phyloP scores from a whole-genome alignment of 2,797 vertebrate species.

The Phataginus tetradactyla region DNA sequence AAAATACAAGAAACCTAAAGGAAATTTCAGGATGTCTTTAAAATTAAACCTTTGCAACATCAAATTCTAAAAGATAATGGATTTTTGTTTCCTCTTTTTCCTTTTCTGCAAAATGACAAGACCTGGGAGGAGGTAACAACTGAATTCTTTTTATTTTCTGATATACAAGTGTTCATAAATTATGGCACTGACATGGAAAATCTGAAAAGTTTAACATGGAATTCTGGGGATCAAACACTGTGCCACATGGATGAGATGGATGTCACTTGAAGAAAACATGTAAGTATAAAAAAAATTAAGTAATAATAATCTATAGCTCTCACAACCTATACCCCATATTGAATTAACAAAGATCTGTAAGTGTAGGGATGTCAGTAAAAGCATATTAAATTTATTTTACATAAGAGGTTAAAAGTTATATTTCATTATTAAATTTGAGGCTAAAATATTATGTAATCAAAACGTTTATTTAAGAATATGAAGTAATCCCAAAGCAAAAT shows the following conservation, averaged over 20 bases:
- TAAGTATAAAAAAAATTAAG: not conserved
- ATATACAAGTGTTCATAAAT: not conserved
- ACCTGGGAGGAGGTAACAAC: not conserved
- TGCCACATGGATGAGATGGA: no score
- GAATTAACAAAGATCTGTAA: not conserved
- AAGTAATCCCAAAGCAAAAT: not conserved
- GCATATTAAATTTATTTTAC: not conserved
- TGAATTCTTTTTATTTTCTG: not conserved
- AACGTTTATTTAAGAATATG: not conserved
- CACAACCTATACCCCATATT: not conserved
- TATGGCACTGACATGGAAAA: not conserved
- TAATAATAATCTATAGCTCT: not conserved
- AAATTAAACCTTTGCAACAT: not conserved
- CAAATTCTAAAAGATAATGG: not conserved
- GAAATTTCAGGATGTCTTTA: not conserved
- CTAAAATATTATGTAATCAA: not conserved
- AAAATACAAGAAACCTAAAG: not conserved
- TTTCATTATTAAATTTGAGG: not conserved
- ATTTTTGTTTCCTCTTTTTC: not conserved
- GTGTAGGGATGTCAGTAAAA: not conserved
- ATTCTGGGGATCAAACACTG: not conserved
- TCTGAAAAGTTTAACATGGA: not conserved
- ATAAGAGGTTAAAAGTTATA: not conserved
- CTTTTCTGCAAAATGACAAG: not conserved
- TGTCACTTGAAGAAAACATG: not conserved